phyloP scores from a whole-genome alignment of 2,113 vertebrate genomes.

The Grantiella picta region DNA sequence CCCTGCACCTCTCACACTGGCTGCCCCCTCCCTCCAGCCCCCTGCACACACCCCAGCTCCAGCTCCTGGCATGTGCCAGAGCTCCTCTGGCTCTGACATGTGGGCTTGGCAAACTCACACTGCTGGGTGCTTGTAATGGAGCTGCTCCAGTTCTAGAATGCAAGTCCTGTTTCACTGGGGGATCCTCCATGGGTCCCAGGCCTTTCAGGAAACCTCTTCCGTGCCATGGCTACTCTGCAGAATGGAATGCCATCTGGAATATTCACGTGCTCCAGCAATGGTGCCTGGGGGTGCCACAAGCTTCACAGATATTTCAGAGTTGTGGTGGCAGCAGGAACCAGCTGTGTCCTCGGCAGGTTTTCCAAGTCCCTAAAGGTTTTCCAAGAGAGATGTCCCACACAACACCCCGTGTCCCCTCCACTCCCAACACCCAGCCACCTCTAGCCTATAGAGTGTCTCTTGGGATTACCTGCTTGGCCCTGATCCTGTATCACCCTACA shows the following conservation, averaged over 20 bases:
- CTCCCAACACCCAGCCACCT: not conserved
- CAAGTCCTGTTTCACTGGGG: not conserved
- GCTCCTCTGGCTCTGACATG: not conserved
- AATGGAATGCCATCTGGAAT: not conserved
- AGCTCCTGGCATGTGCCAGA: not conserved
- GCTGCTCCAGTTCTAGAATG: not conserved
- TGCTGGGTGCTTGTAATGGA: not conserved
- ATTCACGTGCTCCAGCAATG: not conserved
- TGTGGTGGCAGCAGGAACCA: not conserved
- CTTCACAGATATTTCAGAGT: not conserved
- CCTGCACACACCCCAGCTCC: not conserved
- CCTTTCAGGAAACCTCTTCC: not conserved
- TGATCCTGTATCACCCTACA: not conserved
- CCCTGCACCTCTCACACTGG: not conserved
- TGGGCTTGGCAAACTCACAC: not conserved
- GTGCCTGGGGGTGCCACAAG: not conserved
- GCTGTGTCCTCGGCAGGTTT: not conserved
- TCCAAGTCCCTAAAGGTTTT: not conserved
- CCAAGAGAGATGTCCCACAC: fast-evolving
- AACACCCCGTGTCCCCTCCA: not conserved
- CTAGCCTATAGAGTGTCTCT: not conserved
- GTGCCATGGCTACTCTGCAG: not conserved
- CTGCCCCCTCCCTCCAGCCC: not conserved
- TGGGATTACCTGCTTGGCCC: not conserved
- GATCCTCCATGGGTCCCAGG: not conserved